Evolutionary conservation across 1,140 invertebrate species (phyloP).

Genomic region (Megalopta genalis): DNA sequence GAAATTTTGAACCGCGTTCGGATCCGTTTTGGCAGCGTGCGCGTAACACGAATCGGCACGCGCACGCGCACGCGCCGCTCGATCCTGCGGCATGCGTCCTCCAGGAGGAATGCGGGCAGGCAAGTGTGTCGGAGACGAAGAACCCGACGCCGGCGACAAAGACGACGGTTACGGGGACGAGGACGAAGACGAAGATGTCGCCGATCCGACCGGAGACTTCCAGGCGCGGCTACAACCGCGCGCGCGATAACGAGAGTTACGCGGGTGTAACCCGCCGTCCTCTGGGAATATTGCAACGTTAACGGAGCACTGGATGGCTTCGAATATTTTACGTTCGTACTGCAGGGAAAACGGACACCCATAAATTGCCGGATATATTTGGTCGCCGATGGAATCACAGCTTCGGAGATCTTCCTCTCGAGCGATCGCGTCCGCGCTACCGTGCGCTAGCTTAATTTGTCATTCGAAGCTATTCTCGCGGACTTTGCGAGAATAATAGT

Average conservation of each 20-base stretch:
- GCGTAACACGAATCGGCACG: neutral
- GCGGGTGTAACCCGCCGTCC: constrained; percentile 52
- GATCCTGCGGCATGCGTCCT: constrained; percentile 32
- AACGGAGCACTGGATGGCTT: constrained; percentile 30
- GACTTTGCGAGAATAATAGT: too few species aligned
- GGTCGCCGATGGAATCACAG: neutral
- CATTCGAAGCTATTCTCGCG: neutral
- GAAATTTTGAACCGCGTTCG: constrained; percentile 30
- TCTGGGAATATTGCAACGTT: constrained; percentile 50
- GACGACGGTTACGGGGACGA: neutral
- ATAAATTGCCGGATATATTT: neutral
- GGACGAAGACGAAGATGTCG: neutral
- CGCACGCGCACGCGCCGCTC: constrained; percentile 31
- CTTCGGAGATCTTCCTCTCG: neutral
- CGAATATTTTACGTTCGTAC: constrained; percentile 58
- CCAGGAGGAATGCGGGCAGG: constrained; percentile 6
- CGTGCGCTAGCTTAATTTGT: neutral
- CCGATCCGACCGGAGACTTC: constrained; percentile 6
- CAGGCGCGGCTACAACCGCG: neutral
- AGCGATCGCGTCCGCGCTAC: neutral
- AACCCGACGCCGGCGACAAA: neutral
- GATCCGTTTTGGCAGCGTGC: neutral
- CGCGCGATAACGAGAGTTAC: constrained; percentile 56
- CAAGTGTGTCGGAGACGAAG: neutral
- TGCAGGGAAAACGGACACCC: neutral